Base-by-base conservation (phyloP, 2,113 vertebrate genomes). In the Tetrax tetrax region DNA sequence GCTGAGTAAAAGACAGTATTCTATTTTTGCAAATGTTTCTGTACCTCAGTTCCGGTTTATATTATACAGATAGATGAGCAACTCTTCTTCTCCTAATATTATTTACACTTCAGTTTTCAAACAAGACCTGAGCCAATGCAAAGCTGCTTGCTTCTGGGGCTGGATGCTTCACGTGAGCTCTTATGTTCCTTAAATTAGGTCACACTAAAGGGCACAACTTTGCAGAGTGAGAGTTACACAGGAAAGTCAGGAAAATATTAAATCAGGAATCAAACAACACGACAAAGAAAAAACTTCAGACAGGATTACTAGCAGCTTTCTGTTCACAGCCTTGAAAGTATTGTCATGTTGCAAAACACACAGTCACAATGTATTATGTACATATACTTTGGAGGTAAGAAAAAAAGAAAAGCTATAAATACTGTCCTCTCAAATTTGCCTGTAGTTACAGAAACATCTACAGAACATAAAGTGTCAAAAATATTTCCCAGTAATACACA, bases 401-500 rank as follows among this genome's bases (percentile, higher is more conserved):
- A 37, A 69, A 12, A 74, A 41, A 43, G 7, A 48, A 75, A 14
- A 60, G 5, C 1, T 65, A 11, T 45, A 64, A 89, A 81, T 48
- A 75, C 5, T 19, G 14, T 4, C 6, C 17, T 2, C 6, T 0
- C 3, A 0, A 29, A 48, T 4, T 6, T 87, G 10, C 35, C 54
- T 47, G 25, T 70, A 63, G 38, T 29, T 83, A 43, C 33, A 89
- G 16, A 72, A 94, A 65, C 21, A 38, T 12, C n/a, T 82, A 7
- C 15, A 86, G 45, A 70, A 76, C 22, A 38, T 31, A 37, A 48
- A 83, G 7, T 17, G 10, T 53, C 8, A 90, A n/a, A 90, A 93
- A 28, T 66, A 53, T 35, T 83, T 87, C 22, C 17, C 21, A 57
- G 12, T 10, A 85, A 81, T 81, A 54, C 14, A 51, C 9, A 16